phyloP scores from a whole-genome alignment of 37 sponge, comb jelly and placozoan genomes.

The Ephydatia muelleri region DNA sequence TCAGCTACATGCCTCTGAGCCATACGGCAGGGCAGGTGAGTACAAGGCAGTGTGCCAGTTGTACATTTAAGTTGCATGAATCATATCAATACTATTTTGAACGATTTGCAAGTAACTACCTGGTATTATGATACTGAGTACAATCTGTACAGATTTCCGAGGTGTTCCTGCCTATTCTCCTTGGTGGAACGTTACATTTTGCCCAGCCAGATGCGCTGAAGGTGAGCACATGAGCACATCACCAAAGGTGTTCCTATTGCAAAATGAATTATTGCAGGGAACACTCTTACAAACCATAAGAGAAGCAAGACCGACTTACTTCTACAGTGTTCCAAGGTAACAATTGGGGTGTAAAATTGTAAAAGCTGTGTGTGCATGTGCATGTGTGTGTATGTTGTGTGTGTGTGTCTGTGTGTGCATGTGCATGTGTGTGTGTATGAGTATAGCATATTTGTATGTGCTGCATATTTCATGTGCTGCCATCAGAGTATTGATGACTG shows the following conservation, averaged over 20 bases:
- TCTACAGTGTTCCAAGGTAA: conserved; percentile 79
- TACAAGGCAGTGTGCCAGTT: no score
- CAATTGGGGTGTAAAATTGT: neutral
- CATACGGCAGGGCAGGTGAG: conserved; percentile 73
- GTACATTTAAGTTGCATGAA: no score
- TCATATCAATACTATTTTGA: no score
- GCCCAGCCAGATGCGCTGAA: conserved; percentile 94
- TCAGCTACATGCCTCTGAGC: conserved; percentile 76
- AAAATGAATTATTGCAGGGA: conserved; percentile 42
- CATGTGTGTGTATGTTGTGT: no score
- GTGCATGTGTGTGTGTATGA: neutral
- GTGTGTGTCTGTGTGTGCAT: neutral
- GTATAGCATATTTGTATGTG: neutral
- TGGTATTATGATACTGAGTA: neutral
- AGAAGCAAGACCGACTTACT: conserved; percentile 73
- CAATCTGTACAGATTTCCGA: conserved; percentile 57
- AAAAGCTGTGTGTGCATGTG: neutral
- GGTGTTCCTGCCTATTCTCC: conserved; percentile 36
- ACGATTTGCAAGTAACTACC: no score
- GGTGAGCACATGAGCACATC: neutral
- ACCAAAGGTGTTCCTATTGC: neutral
- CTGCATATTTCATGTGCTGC: neutral
- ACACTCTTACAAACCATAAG: conserved; percentile 56
- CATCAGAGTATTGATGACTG: no score
- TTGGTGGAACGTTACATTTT: conserved; percentile 61